These are phyloP conservation scores for Siphamia tubifer DNA, from an alignment of 2,113 vertebrate genomes.

Conservation along the genomic window DNA sequence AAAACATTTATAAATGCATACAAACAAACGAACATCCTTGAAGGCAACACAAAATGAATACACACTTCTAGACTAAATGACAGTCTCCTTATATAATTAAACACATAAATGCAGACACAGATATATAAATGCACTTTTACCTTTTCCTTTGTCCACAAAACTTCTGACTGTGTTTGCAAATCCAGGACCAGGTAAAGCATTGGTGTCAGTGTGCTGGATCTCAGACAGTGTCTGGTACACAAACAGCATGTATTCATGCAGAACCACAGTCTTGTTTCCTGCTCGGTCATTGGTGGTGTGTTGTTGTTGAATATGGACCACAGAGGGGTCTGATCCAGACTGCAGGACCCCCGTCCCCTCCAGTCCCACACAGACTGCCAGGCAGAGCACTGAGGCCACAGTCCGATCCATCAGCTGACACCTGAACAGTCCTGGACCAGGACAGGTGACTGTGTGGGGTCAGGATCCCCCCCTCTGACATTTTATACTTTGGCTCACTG, in stretches of 20 bases:
- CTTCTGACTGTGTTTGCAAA: slow-evolving; percentile 84
- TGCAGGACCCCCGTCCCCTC: slow-evolving; percentile 18
- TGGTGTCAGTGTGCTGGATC: slow-evolving; percentile 33
- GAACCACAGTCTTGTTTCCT: slow-evolving; percentile 76
- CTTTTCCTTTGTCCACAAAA: slow-evolving; percentile 82
- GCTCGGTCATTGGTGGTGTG: slow-evolving; percentile 68
- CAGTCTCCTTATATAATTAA: no score
- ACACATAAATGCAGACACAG: no score
- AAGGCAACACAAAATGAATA: no score
- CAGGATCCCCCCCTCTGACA: background rate
- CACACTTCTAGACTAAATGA: no score
- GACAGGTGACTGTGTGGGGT: background rate
- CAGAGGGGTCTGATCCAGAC: slow-evolving; percentile 36
- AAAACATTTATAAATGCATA: no score
- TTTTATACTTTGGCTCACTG: no score
- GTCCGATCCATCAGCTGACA: background rate
- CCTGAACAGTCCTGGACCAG: background rate
- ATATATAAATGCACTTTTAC: no score
- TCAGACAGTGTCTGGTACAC: slow-evolving; percentile 81
- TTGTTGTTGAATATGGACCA: no score
- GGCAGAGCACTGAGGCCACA: background rate
- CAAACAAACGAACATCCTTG: no score
- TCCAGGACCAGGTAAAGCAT: slow-evolving; percentile 35
- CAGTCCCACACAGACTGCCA: background rate
- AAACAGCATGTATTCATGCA: slow-evolving; percentile 86